Conservation (phyloP, 2,888 invertebrate genomes). For the Mythimna impura region DNA sequence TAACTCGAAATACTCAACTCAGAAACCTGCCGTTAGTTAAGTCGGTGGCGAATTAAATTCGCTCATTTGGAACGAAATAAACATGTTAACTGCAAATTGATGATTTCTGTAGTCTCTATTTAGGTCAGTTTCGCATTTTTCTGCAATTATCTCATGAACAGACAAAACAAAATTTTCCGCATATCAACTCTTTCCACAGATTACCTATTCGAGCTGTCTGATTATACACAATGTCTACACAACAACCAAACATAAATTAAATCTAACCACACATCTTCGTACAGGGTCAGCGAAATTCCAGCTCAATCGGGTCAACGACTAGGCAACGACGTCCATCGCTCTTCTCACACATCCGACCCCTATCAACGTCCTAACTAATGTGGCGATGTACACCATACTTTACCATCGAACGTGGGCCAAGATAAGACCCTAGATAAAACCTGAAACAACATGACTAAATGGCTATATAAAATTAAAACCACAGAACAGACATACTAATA, state of each 20-base stretch:
- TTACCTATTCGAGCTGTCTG: too few species aligned
- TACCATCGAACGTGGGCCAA: constrained; percentile 23
- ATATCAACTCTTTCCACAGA: too few species aligned
- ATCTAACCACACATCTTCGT: constrained; percentile 1
- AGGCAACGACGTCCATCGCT: constrained; percentile 16
- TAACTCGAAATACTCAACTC: too few species aligned
- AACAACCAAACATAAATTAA: background rate
- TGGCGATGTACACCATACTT: constrained; percentile 33
- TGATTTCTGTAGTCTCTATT: too few species aligned
- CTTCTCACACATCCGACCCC: constrained; percentile 4
- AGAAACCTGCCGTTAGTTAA: too few species aligned
- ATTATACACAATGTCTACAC: background rate
- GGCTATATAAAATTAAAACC: constrained; percentile 43
- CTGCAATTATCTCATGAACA: too few species aligned
- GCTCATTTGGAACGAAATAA: too few species aligned
- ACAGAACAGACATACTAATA: constrained; percentile 31
- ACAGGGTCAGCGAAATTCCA: constrained; percentile 20
- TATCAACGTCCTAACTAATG: constrained; percentile 48
- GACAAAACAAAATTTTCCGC: too few species aligned
- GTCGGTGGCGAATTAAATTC: too few species aligned
- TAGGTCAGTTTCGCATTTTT: too few species aligned
- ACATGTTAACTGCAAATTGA: too few species aligned
- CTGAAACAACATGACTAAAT: constrained; percentile 36
- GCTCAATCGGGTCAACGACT: background rate
- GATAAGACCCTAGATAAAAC: constrained; percentile 48